Percentiles rank a stretch among this genome's conserved stretches.
Evolutionary conservation across 2,797 vertebrate genomes (phyloP).

Genomic region (Peromyscus eremicus): DNA sequence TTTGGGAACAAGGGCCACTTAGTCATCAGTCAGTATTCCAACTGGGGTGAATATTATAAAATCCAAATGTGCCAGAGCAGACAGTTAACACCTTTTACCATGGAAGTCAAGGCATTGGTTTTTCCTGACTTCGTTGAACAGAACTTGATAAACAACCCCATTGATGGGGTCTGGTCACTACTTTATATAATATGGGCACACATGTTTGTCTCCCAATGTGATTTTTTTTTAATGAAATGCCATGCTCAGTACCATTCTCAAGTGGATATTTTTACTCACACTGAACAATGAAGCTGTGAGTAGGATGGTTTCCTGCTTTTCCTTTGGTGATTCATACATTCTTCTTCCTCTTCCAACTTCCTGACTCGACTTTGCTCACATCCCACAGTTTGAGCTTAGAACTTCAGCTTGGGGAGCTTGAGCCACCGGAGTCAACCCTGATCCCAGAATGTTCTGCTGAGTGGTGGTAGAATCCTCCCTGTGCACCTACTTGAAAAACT

Average conservation of each 20-base stretch:
- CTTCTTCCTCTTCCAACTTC: background rate
- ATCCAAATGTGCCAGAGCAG: fast-evolving
- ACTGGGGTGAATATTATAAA: fast-evolving
- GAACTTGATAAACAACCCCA: background rate
- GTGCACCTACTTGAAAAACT: background rate
- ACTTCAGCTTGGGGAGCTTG: no score
- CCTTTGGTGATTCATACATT: background rate
- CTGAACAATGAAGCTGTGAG: background rate
- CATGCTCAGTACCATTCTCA: background rate
- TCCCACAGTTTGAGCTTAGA: background rate
- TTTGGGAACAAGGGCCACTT: background rate
- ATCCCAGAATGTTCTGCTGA: background rate
- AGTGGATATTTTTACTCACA: background rate
- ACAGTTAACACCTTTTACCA: background rate
- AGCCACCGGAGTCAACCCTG: fast-evolving
- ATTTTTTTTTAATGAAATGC: background rate
- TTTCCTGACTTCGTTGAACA: no score
- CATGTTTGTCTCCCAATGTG: background rate
- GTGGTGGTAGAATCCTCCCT: fast-evolving
- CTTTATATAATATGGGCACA: no score
- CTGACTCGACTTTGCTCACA: background rate
- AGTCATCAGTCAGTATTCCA: background rate
- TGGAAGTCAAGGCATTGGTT: fast-evolving
- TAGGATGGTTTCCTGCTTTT: background rate
- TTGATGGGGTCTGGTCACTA: fast-evolving